phyloP scores from a whole-genome alignment of 2,797 vertebrate genomes.

The Coendou prehensilis region DNA sequence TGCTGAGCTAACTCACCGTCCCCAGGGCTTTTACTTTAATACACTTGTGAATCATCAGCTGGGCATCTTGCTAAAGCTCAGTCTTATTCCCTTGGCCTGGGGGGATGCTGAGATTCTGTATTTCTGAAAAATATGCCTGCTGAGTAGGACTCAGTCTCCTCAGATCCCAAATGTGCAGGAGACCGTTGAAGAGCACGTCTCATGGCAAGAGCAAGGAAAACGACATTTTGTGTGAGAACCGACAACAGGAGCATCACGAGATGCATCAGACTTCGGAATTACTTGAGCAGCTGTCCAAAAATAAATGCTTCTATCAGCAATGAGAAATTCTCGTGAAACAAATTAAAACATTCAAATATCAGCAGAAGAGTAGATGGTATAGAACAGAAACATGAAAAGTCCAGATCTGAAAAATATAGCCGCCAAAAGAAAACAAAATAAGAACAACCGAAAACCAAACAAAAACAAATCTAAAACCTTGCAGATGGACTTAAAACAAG shows the following conservation, averaged over 20 bases:
- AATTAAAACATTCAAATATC: background rate
- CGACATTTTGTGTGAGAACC: background rate
- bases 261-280: background rate
- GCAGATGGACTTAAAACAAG: background rate
- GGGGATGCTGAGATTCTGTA: background rate
- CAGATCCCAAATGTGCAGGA: background rate
- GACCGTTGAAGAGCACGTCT: background rate
- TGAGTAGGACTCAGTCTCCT: background rate
- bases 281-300: background rate
- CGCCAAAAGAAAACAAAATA: background rate
- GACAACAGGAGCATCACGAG: no score
- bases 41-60: accelerated
- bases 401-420: background rate
- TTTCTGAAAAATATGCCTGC: background rate
- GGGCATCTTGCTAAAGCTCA: background rate
- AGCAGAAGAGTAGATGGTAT: background rate
- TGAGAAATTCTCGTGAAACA: background rate
- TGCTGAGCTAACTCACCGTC: no score
- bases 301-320: background rate
- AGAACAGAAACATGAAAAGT: background rate
- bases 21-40: background rate
- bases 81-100: background rate
- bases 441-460: background rate
- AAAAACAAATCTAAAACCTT: background rate
- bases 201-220: background rate